A percentile compares a stretch with the other conserved stretches of the same genome.
Conservation (phyloP, 1,140 invertebrate genomes). For the Megathymus violae region DNA sequence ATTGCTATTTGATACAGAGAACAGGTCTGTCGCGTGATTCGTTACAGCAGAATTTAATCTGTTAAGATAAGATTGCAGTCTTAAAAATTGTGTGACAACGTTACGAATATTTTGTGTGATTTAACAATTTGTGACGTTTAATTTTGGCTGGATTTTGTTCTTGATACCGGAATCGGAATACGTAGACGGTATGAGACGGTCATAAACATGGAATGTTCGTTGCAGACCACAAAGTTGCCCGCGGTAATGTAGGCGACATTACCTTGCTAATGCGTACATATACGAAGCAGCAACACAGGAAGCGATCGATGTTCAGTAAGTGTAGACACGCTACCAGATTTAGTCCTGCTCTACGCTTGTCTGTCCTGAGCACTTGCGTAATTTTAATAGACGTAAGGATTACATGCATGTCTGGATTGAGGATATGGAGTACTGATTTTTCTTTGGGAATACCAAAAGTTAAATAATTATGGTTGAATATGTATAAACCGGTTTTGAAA, state of each 20-base stretch:
- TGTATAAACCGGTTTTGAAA: too few species aligned
- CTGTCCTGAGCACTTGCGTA: conserved; percentile 23
- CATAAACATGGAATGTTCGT: conserved; percentile 39
- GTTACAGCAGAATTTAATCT: conserved; percentile 4
- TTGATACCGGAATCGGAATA: neutral
- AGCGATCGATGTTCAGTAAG: conserved; percentile 64
- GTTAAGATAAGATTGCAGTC: conserved; percentile 7
- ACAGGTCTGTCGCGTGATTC: conserved; percentile 13
- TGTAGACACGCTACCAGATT: conserved; percentile 50
- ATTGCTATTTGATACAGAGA: conserved; percentile 17
- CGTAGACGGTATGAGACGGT: neutral
- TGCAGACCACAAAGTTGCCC: conserved; percentile 28
- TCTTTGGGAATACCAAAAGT: too few species aligned
- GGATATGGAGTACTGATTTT: conserved; percentile 22
- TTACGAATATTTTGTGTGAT: neutral
- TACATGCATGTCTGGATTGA: neutral
- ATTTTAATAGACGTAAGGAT: conserved; percentile 11
- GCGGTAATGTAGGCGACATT: conserved; percentile 31
- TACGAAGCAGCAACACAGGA: conserved; percentile 36
- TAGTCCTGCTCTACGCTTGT: conserved; percentile 44
- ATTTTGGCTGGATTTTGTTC: neutral
- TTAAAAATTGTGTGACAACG: neutral
- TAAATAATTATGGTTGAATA: too few species aligned
- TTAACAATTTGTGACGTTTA: neutral
- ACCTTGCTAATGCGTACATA: conserved; percentile 18